Evolutionary conservation across 1,140 invertebrate species (phyloP).

Genomic region (Nylanderia fulva): DNA sequence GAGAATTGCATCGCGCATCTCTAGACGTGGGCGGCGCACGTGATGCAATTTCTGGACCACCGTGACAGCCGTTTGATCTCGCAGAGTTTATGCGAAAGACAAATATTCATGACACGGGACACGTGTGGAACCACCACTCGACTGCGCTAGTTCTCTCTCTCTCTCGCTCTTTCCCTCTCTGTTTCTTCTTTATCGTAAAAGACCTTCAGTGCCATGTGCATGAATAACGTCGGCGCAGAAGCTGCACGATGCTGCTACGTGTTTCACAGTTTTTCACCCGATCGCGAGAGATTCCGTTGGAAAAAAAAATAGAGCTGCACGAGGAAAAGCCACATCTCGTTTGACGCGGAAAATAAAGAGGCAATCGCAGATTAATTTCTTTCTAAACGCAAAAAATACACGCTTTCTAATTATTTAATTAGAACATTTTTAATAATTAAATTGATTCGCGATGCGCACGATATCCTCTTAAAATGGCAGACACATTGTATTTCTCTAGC

Average conservation of each 20-base stretch:
- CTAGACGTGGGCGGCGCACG: conserved; percentile 4
- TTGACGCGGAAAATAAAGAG: not conserved
- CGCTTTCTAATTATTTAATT: too few relatives aligned
- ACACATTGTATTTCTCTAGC: too few relatives aligned
- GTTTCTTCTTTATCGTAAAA: not conserved
- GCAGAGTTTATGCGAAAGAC: conserved; percentile 66
- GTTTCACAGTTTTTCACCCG: conserved; percentile 10
- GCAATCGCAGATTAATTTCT: not conserved
- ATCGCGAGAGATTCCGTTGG: conserved; percentile 8
- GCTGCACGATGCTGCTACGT: not conserved
- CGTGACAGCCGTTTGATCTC: conserved; percentile 70
- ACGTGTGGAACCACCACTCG: conserved; percentile 31
- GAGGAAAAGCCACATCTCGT: not conserved
- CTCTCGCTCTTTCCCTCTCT: not conserved
- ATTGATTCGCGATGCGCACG: too few relatives aligned
- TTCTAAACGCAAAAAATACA: not conserved
- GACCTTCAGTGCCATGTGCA: conserved; percentile 53
- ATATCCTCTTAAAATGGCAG: too few relatives aligned
- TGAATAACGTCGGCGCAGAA: conserved; percentile 28
- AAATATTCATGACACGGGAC: conserved; percentile 66
- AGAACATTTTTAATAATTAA: too few relatives aligned
- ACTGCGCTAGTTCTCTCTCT: not conserved
- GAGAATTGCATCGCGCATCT: not conserved
- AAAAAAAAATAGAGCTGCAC: not conserved
- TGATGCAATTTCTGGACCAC: conserved; percentile 66